phyloP scores from a whole-genome alignment of 2,888 invertebrate species.

The Noctua pronuba region DNA sequence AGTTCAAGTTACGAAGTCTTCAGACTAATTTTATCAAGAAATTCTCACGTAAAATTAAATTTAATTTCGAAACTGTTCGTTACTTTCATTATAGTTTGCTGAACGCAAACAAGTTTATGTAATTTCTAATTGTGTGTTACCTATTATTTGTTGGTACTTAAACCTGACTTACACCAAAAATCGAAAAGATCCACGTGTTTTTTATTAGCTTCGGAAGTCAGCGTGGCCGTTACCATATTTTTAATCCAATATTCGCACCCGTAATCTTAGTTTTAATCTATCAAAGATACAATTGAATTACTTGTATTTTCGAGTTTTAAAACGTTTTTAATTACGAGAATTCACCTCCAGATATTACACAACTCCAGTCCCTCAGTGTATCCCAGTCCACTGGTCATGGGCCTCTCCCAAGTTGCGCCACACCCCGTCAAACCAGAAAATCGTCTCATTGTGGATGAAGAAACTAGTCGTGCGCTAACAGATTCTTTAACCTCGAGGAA shows the following conservation, averaged over 20 bases:
- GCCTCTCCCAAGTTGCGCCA: constrained; percentile 20
- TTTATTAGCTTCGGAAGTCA: neutral
- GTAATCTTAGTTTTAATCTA: neutral
- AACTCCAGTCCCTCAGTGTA: neutral
- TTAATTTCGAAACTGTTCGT: constrained; percentile 29
- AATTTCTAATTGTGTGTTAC: constrained; percentile 24
- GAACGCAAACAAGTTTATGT: constrained; percentile 26
- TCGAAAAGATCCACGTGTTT: neutral
- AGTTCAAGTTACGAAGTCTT: constrained; percentile 25
- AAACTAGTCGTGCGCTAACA: constrained; percentile 50
- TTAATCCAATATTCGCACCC: neutral
- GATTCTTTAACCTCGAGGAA: constrained; percentile 37
- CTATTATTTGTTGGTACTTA: neutral
- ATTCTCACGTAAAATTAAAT: constrained; percentile 31
- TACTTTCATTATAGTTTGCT: constrained; percentile 22
- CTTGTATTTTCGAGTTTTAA: neutral
- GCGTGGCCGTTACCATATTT: neutral
- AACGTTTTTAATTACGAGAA: neutral
- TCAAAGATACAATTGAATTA: neutral
- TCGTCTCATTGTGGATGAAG: constrained; percentile 47
- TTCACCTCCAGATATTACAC: neutral
- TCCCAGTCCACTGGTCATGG: constrained; percentile 32
- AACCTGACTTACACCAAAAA: neutral
- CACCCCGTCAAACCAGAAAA: constrained; percentile 60
- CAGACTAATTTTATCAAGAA: constrained; percentile 18